Base-by-base conservation (phyloP, 2,797 vertebrate species). In the Chelon labrosus region DNA sequence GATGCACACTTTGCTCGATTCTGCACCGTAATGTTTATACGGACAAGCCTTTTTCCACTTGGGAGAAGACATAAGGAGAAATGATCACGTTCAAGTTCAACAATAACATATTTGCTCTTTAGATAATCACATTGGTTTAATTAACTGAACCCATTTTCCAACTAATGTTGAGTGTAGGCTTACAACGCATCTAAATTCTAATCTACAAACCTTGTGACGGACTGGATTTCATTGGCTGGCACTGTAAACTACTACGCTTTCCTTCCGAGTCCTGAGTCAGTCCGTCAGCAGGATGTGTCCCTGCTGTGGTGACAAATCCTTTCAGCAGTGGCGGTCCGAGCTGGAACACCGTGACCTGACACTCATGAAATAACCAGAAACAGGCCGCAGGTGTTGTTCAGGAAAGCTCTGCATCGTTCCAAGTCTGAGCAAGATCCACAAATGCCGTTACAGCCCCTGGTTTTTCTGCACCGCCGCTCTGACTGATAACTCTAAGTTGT, bases 221-320 rank as follows among this genome's bases (percentile, higher is more conserved):
- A 31, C 25, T 44, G 10, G 17, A 22, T 17, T 47, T 58, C 7
- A 47, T 3, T 65, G 59, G 61, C 59, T 50, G 60, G 37, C 22
- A 35, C 17, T 50, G 55, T 51, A 41, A 70, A 76, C 60, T 70
- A 60, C 59, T 65, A 56, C 70, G 25, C 31, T 64, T 85, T 77
- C 54, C 73, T 20, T 46, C 44, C 4, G 10, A 52, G 56, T 68
- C 65, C 66, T 67, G 81, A 61, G 75, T 88, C 55, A 79, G 74
- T 78, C 79, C 25, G 73, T 86, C 68, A 75, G 76, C 86, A 89
- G 85, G 81, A 90, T 90, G 83, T 73, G 77, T 83, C 65, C 80
- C 82, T 83, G 87, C 78, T 79, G 65, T 56, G 75, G 78, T 75
- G 84, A 89, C 81, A 89, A 87, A 85, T 85, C 75, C 84, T 83